Percentiles rank a stretch among this genome's conserved stretches.
Evolutionary conservation across 2,888 invertebrate genomes (phyloP).

Genomic region (Tipula lateralis): DNA sequence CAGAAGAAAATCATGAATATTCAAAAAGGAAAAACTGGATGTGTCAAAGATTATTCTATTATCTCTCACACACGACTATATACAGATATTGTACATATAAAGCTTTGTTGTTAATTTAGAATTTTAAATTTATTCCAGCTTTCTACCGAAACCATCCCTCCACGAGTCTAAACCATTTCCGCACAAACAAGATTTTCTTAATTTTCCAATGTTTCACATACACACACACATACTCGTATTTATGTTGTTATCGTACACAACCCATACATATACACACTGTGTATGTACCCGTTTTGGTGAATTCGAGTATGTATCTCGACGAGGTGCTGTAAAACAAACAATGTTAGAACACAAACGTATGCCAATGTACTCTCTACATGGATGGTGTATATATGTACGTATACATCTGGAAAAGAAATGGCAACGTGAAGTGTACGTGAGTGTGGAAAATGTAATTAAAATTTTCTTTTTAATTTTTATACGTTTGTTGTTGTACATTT

Average conservation of each 20-base stretch:
- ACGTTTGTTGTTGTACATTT: neutral
- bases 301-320: neutral
- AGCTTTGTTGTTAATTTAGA: neutral
- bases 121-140: neutral
- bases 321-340: neutral
- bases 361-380: neutral
- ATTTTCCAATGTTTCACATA: neutral
- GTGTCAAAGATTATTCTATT: slow-evolving; percentile 1
- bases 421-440: neutral
- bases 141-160: neutral
- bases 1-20: neutral
- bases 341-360: neutral
- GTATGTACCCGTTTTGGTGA: neutral
- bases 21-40: neutral
- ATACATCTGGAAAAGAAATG: neutral
- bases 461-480: neutral
- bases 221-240: neutral
- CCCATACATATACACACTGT: neutral
- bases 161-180: too few relatives aligned
- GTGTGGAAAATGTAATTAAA: neutral
- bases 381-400: neutral
- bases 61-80: neutral
- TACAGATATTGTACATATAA: neutral
- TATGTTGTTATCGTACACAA: neutral
- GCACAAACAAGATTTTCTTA: neutral